Evolutionary conservation across 2,113 vertebrate genomes (phyloP), one percentile per base, ranked within the genome.

Genomic region (Microcebus lehilahytsara): DNA sequence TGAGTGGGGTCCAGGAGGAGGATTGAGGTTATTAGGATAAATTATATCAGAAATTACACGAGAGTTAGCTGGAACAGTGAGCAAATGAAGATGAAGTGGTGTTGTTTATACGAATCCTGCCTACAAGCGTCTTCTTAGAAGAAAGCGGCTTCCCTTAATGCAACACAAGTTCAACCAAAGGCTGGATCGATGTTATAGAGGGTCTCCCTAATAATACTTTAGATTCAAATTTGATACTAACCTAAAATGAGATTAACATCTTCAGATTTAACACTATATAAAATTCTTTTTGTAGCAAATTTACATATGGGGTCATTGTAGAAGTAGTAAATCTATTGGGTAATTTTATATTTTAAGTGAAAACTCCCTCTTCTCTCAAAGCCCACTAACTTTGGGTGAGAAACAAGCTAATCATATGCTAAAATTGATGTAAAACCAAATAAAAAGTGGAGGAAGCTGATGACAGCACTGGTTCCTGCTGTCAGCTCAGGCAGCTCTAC

Each of bases 301-400:
- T 79, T 86, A 13, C 19, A 37, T 66, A 10, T 23, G 25, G 42
- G 11, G 75, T 64, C 75, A 17, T 53, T 88, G 32, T 56, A 19
- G 30, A 88, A 85, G n/a, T 75, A 60, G 6, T 71, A 58, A 78
- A 32, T 92, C 3, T 46, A 62, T 40, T 78, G 51, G 13, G 6
- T 91, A 83, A 83, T 46, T 62, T 83, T 95, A 83, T 40, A 67
- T 83, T 95, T 83, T 51, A 91, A 85, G 67, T 85, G 53, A 10
- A 17, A 71, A 93, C 46, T 75, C 19, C 3, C 34, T 88, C 67
- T 83, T 56, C 69, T 93, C 32, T 93, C 34, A 85, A 93, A 96
- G 81, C 5, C 72, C 32, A 72, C 37, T 90, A 85, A 80, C 25
- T 75, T 13, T 72, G 17, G 16, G 42, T 85, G 20, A 90, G 51